Conservation (phyloP, 2,888 invertebrate genomes). For the Trissoscelio sp. region DNA sequence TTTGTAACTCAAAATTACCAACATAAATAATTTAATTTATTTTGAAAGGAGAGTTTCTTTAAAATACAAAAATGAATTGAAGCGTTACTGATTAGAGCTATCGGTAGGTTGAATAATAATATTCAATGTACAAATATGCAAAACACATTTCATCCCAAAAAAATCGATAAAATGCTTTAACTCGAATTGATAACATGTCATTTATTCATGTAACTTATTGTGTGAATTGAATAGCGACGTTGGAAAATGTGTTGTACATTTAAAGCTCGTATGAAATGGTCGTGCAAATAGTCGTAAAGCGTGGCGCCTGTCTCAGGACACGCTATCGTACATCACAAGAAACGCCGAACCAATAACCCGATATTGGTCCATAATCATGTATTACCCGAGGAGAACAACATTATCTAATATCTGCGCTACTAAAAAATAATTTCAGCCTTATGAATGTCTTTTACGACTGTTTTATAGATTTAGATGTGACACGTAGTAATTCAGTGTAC, state of each 20-base stretch:
- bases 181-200: slow-evolving; percentile 12
- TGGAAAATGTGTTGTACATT: slow-evolving; percentile 47
- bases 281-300: slow-evolving; percentile 52
- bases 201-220: slow-evolving; percentile 21
- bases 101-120: too few species aligned
- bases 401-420: slow-evolving; percentile 39
- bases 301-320: slow-evolving; percentile 42
- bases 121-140: not conserved
- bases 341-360: slow-evolving; percentile 52
- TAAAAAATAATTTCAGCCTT: slow-evolving; percentile 38
- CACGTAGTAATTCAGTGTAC: slow-evolving; percentile 28
- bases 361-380: slow-evolving; percentile 55
- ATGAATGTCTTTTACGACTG: slow-evolving; percentile 23
- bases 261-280: slow-evolving; percentile 43
- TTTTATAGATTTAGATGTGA: slow-evolving; percentile 42
- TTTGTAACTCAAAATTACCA: too few species aligned
- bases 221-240: slow-evolving; percentile 18
- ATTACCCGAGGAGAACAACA: slow-evolving; percentile 33
- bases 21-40: not conserved
- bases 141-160: not conserved
- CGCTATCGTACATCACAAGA: slow-evolving; percentile 44
- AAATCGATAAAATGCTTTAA: not conserved
- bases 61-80: too few species aligned
- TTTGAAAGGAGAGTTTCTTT: too few species aligned
- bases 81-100: too few species aligned